These are phyloP conservation scores for Mesocentrotus franciscanus DNA, from an alignment of 53 echinoderm and acorn worm species.

Conservation along the genomic window DNA sequence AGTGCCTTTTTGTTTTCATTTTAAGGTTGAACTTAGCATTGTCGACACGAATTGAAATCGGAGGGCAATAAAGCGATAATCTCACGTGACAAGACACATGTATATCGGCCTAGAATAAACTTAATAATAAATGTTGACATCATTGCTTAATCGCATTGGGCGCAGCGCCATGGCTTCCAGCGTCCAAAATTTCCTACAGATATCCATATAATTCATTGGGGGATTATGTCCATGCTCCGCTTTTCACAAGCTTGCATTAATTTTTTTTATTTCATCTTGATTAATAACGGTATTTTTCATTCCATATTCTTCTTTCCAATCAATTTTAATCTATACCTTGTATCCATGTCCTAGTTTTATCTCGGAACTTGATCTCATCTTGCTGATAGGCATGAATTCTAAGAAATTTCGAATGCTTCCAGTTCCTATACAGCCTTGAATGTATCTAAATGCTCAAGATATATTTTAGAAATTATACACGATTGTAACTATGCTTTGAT, in stretches of 20 bases:
- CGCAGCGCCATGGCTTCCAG: neutral
- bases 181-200: neutral
- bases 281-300: neutral
- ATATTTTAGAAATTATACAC: too few relatives aligned
- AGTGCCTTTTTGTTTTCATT: too few relatives aligned
- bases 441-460: too few relatives aligned
- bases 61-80: neutral
- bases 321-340: too few relatives aligned
- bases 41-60: neutral
- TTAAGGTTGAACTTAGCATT: too few relatives aligned
- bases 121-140: neutral
- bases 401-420: too few relatives aligned
- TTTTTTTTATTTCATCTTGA: neutral
- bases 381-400: too few relatives aligned
- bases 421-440: too few relatives aligned
- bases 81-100: slow-evolving; percentile 18
- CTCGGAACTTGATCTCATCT: too few relatives aligned
- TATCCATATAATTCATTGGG: neutral
- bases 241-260: neutral
- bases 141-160: neutral
- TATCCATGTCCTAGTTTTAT: too few relatives aligned
- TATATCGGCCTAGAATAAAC: neutral
- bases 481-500: too few relatives aligned
- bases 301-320: neutral
- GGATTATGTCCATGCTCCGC: neutral